These are phyloP conservation scores for Sebastes fasciatus DNA, from an alignment of 2,113 vertebrate genomes.

Conservation along the genomic window DNA sequence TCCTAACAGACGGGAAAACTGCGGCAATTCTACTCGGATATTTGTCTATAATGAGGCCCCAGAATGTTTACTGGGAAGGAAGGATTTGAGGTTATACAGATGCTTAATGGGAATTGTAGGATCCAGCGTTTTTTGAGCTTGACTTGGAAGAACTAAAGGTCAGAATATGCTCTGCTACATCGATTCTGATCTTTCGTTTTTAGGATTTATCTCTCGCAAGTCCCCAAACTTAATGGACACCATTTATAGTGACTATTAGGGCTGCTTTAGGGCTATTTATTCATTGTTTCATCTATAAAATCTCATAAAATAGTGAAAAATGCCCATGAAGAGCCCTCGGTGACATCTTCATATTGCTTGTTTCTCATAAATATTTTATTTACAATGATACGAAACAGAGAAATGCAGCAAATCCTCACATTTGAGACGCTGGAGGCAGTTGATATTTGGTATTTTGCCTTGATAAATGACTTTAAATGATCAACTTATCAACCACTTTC, in stretches of 20 bases:
- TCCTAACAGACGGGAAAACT: too few relatives aligned
- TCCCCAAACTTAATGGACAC: not conserved
- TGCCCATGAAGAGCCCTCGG: not conserved
- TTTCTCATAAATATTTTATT: not conserved
- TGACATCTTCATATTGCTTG: not conserved
- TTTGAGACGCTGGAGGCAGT: too few relatives aligned
- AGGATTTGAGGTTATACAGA: not conserved
- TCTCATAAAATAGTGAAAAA: not conserved
- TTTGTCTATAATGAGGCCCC: too few relatives aligned
- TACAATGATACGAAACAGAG: not conserved
- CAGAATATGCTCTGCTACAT: not conserved
- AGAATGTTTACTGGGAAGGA: not conserved
- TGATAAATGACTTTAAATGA: not conserved
- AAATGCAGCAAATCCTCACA: not conserved
- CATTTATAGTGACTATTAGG: too few relatives aligned
- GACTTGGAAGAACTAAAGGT: not conserved
- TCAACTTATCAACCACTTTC: not conserved
- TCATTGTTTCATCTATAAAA: not conserved
- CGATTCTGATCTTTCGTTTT: not conserved
- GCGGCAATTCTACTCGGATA: too few relatives aligned
- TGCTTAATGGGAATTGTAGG: not conserved
- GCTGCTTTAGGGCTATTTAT: too few relatives aligned
- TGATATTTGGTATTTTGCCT: not conserved
- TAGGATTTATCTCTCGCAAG: not conserved
- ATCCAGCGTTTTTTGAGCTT: not conserved